Evolutionary conservation across 2,113 vertebrate species (phyloP).

Genomic region (western clawed frog (Xenopus tropicalis)): UCB_Xtro_10.0 CM004443.2:128376001-128376500

Average conservation of each 20-base stretch:
- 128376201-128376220: slow-evolving; percentile 46
- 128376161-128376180: slow-evolving; percentile 52
- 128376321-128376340: too few relatives aligned
- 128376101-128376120: slow-evolving; percentile 64
- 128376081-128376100: slow-evolving; percentile 58
- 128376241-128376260: too few relatives aligned
- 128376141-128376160: slow-evolving; percentile 40
- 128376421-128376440: too few relatives aligned
- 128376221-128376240: background rate
- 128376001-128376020: slow-evolving; percentile 53
- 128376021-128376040: slow-evolving; percentile 47
- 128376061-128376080: slow-evolving; percentile 57
- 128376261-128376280: too few relatives aligned
- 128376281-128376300: too few relatives aligned
- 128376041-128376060: slow-evolving; percentile 59
- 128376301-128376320: too few relatives aligned
- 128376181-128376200: slow-evolving; percentile 48
- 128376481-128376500: too few relatives aligned
- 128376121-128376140: slow-evolving; percentile 63
- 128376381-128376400: too few relatives aligned
- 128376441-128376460: too few relatives aligned
- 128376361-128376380: too few relatives aligned
- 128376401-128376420: background rate
- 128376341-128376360: too few relatives aligned
- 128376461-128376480: too few relatives aligned